A percentile compares a stretch with the other conserved stretches of the same genome.
phyloP scores from a whole-genome alignment of 2,888 invertebrate species.

The Hololepta plana region DNA sequence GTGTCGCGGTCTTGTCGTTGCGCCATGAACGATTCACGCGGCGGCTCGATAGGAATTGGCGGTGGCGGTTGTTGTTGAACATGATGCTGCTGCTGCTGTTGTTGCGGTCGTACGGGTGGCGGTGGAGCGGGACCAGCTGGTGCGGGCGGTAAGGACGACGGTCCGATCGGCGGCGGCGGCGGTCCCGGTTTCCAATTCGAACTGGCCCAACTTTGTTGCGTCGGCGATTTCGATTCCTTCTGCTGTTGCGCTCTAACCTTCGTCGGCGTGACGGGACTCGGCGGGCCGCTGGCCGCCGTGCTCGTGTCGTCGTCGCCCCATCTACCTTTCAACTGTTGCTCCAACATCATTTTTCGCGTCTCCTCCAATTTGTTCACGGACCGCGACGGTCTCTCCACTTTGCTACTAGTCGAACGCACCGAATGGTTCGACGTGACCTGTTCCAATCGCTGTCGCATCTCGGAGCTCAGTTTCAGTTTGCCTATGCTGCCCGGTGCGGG shows the following conservation, averaged over 20 bases:
- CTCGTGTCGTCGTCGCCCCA: conserved; percentile 35
- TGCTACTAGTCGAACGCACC: conserved; percentile 58
- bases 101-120: conserved; percentile 40
- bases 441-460: conserved; percentile 80
- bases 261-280: conserved; percentile 19
- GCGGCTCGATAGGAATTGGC: conserved; percentile 37
- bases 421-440: conserved; percentile 80
- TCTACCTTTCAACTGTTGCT: conserved; percentile 57
- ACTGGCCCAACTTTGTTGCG: conserved; percentile 24
- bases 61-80: background rate
- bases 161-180: conserved; percentile 42
- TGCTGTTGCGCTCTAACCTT: conserved; percentile 14
- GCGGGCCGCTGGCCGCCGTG: conserved; percentile 21
- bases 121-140: conserved; percentile 40
- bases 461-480: conserved; percentile 74
- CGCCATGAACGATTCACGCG: conserved; percentile 41
- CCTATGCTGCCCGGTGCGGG: conserved; percentile 79
- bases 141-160: conserved; percentile 38
- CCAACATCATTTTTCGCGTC: conserved; percentile 66
- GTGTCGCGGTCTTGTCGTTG: conserved; percentile 52
- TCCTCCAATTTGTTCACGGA: conserved; percentile 69
- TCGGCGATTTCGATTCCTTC: conserved; percentile 23
- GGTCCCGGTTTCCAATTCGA: conserved; percentile 34
- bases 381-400: conserved; percentile 46
- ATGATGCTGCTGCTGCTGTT: conserved; percentile 15